phyloP scores from a whole-genome alignment of 23 tunicate species.

The Halocynthia roretzi region DNA sequence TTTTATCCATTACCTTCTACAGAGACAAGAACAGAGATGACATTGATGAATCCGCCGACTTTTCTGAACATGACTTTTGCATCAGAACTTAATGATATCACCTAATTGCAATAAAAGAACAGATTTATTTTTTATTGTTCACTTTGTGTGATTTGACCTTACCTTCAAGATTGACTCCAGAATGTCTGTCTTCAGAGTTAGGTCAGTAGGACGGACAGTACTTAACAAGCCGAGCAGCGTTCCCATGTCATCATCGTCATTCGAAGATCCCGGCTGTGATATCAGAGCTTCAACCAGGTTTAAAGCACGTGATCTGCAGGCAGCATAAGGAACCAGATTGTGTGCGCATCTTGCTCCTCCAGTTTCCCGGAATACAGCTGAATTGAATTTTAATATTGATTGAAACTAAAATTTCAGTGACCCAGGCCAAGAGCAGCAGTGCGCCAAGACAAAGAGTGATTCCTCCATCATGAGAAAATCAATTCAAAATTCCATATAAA shows the following conservation, averaged over 20 bases:
- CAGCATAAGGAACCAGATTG: conserved; percentile 46
- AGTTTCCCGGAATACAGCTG: conserved; percentile 69
- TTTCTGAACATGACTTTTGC: conserved; percentile 46
- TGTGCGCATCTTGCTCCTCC: conserved; percentile 79
- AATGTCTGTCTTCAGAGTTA: conserved; percentile 56
- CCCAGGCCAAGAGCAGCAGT: background rate
- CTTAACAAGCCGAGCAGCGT: conserved; percentile 59
- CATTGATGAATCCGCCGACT: conserved; percentile 71
- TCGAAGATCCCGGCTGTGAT: conserved; percentile 36
- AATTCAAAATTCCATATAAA: no score
- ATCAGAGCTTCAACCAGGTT: conserved; percentile 55
- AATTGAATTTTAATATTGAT: background rate
- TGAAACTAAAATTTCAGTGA: background rate
- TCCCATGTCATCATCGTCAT: conserved; percentile 76
- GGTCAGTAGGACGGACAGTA: conserved; percentile 29
- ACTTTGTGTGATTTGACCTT: background rate
- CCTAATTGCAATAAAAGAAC: conserved; percentile 20
- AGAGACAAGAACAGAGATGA: conserved; percentile 46
- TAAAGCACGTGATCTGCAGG: conserved; percentile 37
- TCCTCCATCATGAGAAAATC: no score
- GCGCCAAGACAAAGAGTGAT: no score
- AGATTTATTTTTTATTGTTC: background rate
- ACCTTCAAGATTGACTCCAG: conserved; percentile 49
- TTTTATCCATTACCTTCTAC: conserved; percentile 45
- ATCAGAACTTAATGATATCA: conserved; percentile 27